phyloP scores from a whole-genome alignment of 2,797 vertebrate species.

The Eulemur rubriventer region DNA sequence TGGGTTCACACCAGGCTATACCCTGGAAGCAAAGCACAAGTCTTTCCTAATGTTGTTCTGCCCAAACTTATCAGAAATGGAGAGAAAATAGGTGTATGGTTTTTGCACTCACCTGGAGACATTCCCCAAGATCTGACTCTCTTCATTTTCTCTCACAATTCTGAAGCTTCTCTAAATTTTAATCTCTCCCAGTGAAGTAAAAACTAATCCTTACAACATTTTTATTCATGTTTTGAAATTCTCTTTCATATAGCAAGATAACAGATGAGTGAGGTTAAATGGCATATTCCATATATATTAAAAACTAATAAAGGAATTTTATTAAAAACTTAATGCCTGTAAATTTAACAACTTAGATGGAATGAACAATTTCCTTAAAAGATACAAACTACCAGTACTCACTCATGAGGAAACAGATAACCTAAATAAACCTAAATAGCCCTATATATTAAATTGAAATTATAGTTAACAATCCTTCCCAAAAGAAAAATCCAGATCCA shows the following conservation, averaged over 20 bases:
- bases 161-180: neutral
- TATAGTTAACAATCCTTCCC: neutral
- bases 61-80: neutral
- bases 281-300: neutral
- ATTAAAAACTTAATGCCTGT: neutral
- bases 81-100: neutral
- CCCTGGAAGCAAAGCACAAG: neutral
- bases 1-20: neutral
- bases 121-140: neutral
- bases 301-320: neutral
- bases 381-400: neutral
- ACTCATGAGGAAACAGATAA: neutral
- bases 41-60: neutral
- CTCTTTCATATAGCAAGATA: neutral
- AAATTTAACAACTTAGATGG: conserved; percentile 18
- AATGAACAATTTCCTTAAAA: neutral
- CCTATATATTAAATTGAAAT: neutral
- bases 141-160: neutral
- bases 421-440: neutral
- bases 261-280: neutral
- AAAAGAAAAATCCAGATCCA: neutral
- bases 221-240: neutral
- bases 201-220: neutral
- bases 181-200: neutral
- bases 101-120: neutral